phyloP scores from a whole-genome alignment of 2,888 invertebrate species.

The Ornithoptera alexandrae region DNA sequence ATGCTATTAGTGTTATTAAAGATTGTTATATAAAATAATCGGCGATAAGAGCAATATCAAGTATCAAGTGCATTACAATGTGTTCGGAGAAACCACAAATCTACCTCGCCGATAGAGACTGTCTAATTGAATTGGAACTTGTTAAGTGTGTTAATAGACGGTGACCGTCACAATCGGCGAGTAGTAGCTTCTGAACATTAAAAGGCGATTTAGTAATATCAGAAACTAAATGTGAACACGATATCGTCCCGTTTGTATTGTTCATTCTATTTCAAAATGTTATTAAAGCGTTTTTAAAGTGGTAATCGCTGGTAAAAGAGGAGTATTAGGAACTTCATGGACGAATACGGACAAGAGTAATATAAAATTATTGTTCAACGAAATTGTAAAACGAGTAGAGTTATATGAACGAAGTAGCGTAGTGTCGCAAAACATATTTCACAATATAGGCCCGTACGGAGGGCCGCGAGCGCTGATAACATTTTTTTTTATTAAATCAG shows the following conservation, averaged over 20 bases:
- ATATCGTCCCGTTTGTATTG: constrained; percentile 48
- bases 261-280: constrained; percentile 5
- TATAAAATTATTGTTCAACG: no score
- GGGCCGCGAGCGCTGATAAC: constrained; percentile 68
- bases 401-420: constrained; percentile 1
- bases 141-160: constrained; percentile 61
- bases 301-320: background rate
- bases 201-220: constrained; percentile 67
- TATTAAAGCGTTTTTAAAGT: background rate
- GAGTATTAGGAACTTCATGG: no score
- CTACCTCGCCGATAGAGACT: constrained; percentile 33
- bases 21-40: background rate
- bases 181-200: constrained; percentile 53
- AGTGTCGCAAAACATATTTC: constrained; percentile 41
- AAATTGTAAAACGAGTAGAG: no score
- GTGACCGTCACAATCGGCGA: constrained; percentile 48
- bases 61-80: constrained; percentile 35
- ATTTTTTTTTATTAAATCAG: constrained; percentile 58
- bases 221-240: constrained; percentile 56
- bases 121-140: constrained; percentile 51
- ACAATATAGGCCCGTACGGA: constrained; percentile 50
- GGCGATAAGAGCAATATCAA: constrained; percentile 29
- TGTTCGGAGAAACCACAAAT: constrained; percentile 43
- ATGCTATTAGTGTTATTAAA: background rate
- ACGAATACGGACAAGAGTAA: no score